These are phyloP conservation scores for Shargacucullia verbasci DNA, from an alignment of 2,888 invertebrate genomes.

Conservation along the genomic window DNA sequence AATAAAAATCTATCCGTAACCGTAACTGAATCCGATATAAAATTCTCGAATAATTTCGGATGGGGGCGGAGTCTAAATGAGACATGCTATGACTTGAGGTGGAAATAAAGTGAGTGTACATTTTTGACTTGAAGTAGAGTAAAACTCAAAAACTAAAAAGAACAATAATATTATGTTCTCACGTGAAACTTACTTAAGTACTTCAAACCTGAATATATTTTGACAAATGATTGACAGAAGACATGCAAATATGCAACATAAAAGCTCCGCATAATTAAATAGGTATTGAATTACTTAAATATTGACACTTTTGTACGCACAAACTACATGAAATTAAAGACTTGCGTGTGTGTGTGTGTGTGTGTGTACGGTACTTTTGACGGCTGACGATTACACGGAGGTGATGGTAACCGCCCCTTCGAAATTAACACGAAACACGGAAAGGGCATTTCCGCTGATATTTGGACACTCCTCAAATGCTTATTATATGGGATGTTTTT, in stretches of 20 bases:
- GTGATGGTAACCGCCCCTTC: constrained; percentile 49
- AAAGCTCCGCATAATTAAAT: constrained; percentile 38
- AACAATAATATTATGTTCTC: no score
- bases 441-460: constrained; percentile 58
- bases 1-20: no score
- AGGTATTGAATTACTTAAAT: constrained; percentile 62
- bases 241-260: constrained; percentile 18
- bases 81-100: no score
- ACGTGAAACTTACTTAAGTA: no score
- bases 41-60: no score
- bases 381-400: constrained; percentile 54
- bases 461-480: constrained; percentile 47
- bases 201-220: no score
- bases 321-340: constrained; percentile 62
- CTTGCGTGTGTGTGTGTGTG: constrained; percentile 37
- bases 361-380: constrained; percentile 43
- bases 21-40: no score
- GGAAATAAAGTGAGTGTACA: no score
- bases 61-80: no score
- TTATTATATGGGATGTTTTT: constrained; percentile 17
- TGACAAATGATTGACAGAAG: no score
- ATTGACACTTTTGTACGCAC: constrained; percentile 40
- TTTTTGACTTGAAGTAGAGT: no score
- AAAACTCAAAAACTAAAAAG: no score
- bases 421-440: constrained; percentile 59